Conservation (phyloP, 2,888 invertebrate species). For the Scaptomyza reducta region DNA sequence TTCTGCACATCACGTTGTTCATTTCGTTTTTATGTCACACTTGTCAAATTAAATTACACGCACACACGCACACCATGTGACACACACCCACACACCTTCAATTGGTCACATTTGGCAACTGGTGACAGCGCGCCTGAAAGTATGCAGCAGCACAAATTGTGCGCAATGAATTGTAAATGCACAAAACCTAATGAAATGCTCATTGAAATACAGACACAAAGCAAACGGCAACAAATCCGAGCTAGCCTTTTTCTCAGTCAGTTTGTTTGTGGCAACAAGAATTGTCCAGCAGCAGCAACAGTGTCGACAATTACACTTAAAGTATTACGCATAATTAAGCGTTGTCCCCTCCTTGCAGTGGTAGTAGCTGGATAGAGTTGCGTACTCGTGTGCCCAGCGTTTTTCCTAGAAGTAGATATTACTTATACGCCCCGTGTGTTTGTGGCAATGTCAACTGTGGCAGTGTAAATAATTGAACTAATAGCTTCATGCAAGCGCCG, state of each 20-base stretch:
- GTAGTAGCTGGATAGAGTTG: conserved; percentile 2
- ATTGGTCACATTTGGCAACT: conserved; percentile 30
- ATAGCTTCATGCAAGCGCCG: conserved; percentile 68
- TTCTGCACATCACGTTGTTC: conserved; percentile 70
- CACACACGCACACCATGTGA: conserved; percentile 34
- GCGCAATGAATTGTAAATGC: conserved; percentile 72
- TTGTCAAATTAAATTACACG: conserved; percentile 74
- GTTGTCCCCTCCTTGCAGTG: conserved; percentile 14
- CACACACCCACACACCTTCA: conserved; percentile 2
- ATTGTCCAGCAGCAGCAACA: conserved; percentile 34
- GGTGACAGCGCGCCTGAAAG: conserved; percentile 52
- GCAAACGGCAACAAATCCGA: neutral
- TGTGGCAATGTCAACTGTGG: conserved; percentile 45
- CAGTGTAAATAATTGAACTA: conserved; percentile 74
- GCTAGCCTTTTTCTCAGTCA: neutral
- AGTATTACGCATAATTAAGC: conserved; percentile 71
- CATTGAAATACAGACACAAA: conserved; percentile 25
- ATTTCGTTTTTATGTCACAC: conserved; percentile 72
- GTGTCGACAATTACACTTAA: conserved; percentile 46
- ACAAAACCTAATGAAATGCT: conserved; percentile 66
- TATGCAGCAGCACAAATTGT: conserved; percentile 55
- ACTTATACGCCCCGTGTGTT: conserved; percentile 41
- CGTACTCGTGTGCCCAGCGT: neutral
- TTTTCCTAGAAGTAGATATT: conserved; percentile 49
- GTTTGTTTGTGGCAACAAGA: neutral